Evolutionary conservation across 2,797 vertebrate genomes (phyloP).

Genomic region (Alosa sapidissima): DNA sequence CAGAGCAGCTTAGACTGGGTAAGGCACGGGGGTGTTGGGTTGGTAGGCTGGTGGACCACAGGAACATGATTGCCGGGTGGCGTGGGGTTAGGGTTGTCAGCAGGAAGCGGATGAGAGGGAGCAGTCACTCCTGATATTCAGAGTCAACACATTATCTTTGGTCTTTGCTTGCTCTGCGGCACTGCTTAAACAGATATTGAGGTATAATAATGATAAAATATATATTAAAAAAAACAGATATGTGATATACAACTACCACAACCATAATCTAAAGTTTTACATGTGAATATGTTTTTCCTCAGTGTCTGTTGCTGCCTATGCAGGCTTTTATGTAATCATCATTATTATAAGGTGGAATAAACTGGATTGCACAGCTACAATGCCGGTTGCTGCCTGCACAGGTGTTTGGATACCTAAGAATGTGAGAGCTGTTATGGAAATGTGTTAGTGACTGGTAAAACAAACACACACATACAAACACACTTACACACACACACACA

Average conservation of each 20-base stretch:
- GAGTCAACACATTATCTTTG: not conserved
- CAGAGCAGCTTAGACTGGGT: not conserved
- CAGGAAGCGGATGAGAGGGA: not conserved
- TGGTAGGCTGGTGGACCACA: not conserved
- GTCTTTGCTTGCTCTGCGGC: not conserved
- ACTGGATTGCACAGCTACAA: not conserved
- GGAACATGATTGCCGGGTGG: not conserved
- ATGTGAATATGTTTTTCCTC: not conserved
- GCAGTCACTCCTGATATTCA: not conserved
- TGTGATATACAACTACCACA: not conserved
- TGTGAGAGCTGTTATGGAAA: constrained; percentile 33
- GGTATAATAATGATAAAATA: not conserved
- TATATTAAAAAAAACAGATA: not conserved
- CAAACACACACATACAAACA: constrained; percentile 14
- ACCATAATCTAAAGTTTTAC: not conserved
- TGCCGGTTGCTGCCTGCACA: not conserved
- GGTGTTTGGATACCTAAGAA: constrained; percentile 21
- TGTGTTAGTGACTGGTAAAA: not conserved
- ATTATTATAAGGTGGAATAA: not conserved
- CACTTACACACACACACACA: constrained; percentile 16
- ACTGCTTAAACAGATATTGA: not conserved
- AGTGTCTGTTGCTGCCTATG: not conserved
- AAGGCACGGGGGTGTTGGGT: not conserved
- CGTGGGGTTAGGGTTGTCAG: not conserved
- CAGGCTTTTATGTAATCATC: not conserved